Evolutionary conservation across 2,797 vertebrate species (phyloP).

Genomic region (Sciaenops ocellatus): DNA sequence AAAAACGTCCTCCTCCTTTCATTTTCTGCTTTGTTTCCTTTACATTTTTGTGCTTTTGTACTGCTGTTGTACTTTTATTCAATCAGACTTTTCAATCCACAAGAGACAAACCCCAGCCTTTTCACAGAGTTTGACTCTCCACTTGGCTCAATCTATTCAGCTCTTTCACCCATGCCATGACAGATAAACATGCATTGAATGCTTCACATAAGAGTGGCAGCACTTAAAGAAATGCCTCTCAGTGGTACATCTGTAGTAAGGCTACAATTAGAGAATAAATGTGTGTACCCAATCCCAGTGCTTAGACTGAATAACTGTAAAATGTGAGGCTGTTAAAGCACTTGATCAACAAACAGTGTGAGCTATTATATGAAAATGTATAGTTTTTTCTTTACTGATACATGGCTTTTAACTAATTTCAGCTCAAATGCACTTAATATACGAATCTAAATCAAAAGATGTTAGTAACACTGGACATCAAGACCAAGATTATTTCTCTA

Average conservation of each 20-base stretch:
- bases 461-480: background rate
- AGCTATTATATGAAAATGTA: background rate
- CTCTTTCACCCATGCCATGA: slow-evolving; percentile 39
- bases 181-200: slow-evolving; percentile 54
- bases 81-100: slow-evolving; percentile 10
- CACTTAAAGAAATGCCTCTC: slow-evolving; percentile 24
- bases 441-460: background rate
- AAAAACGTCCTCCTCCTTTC: background rate
- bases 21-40: background rate
- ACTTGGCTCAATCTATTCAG: slow-evolving; percentile 25
- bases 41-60: background rate
- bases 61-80: slow-evolving; percentile 16
- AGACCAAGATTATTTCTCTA: background rate
- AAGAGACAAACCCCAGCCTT: slow-evolving; percentile 8
- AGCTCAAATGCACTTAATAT: background rate
- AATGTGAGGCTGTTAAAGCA: slow-evolving; percentile 1
- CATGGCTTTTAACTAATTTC: background rate
- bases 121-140: slow-evolving; percentile 12
- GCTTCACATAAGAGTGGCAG: slow-evolving; percentile 25
- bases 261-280: slow-evolving; percentile 24
- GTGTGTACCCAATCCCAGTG: background rate
- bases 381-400: background rate
- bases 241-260: slow-evolving; percentile 12
- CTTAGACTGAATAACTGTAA: background rate
- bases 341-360: background rate